phyloP scores from a whole-genome alignment of 92 coral and sea anemone species.

The Hydrozoanthus gracilis region DNA sequence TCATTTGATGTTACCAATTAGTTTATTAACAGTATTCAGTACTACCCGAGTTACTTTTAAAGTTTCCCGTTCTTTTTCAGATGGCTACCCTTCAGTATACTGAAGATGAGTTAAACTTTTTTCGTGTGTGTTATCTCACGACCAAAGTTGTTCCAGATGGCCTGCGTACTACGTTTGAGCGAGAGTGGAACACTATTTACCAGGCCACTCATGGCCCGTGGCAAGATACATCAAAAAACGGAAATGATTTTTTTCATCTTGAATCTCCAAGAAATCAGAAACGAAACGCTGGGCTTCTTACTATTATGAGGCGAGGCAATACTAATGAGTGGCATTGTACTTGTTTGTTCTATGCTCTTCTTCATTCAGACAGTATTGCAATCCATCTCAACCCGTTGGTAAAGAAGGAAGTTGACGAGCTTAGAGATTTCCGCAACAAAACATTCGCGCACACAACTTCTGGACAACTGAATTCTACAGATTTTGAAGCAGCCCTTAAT shows the following conservation, averaged over 20 bases:
- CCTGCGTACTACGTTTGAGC: slow-evolving; percentile 35
- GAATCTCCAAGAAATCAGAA: slow-evolving; percentile 34
- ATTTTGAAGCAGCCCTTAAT: too few species aligned
- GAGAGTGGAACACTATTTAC: slow-evolving; percentile 52
- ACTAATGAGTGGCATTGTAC: slow-evolving; percentile 54
- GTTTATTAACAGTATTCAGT: too few species aligned
- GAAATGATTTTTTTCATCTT: slow-evolving; percentile 16
- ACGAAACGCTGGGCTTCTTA: slow-evolving; percentile 19
- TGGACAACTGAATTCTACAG: slow-evolving; percentile 37
- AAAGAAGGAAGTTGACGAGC: slow-evolving; percentile 19
- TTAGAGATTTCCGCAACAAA: slow-evolving; percentile 37
- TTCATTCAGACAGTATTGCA: slow-evolving; percentile 52
- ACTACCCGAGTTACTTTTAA: too few species aligned
- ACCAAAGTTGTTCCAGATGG: slow-evolving; percentile 39
- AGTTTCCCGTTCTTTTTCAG: too few species aligned
- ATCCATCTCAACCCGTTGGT: slow-evolving; percentile 10
- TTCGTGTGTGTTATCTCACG: slow-evolving; percentile 40
- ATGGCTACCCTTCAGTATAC: slow-evolving; percentile 10
- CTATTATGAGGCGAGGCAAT: slow-evolving; percentile 32
- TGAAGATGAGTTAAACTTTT: slow-evolving; percentile 57
- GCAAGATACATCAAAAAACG: slow-evolving; percentile 51
- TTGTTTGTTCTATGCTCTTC: slow-evolving; percentile 53
- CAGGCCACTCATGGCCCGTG: slow-evolving; percentile 23
- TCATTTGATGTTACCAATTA: too few species aligned
- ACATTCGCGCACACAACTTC: slow-evolving; percentile 45